phyloP scores from a whole-genome alignment of 1,140 invertebrate species.

The Zelostemma sp. region DNA sequence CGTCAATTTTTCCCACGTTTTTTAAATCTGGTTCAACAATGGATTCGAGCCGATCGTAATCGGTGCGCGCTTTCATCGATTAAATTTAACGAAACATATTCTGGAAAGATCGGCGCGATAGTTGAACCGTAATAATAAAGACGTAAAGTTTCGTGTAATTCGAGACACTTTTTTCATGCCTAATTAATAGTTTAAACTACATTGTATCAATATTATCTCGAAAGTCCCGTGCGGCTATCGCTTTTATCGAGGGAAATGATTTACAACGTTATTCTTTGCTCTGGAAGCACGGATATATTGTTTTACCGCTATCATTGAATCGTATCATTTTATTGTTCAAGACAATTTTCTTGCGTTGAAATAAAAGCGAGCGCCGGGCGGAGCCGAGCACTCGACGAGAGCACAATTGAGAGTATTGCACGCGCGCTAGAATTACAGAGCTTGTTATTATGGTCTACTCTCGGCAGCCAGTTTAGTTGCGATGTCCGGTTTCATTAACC shows the following conservation, averaged over 20 bases:
- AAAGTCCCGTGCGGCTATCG: neutral
- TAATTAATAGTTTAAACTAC: neutral
- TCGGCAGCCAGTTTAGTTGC: conserved; percentile 21
- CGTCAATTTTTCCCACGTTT: too few species aligned
- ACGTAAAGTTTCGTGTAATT: too few species aligned
- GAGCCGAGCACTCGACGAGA: neutral
- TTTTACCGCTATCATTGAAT: conserved; percentile 2
- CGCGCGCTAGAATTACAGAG: conserved; percentile 6
- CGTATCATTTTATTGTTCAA: conserved; percentile 18
- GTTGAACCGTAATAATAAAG: too few species aligned
- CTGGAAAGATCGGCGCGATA: too few species aligned
- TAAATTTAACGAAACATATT: too few species aligned
- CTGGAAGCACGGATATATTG: conserved; percentile 6
- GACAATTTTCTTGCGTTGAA: conserved; percentile 23
- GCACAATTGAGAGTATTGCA: conserved; percentile 26
- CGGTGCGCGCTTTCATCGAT: too few species aligned
- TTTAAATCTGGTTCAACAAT: too few species aligned
- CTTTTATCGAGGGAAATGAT: conserved; percentile 2
- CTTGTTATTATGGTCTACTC: conserved; percentile 16
- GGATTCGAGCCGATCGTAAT: too few species aligned
- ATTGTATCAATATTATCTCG: neutral
- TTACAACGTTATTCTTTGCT: neutral
- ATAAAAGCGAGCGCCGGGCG: conserved; percentile 13
- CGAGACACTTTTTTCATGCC: neutral
- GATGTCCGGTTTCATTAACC: conserved; percentile 15